Evolutionary conservation across 2,113 vertebrate genomes (phyloP).

Genomic region (Stegostoma tigrinum): DNA sequence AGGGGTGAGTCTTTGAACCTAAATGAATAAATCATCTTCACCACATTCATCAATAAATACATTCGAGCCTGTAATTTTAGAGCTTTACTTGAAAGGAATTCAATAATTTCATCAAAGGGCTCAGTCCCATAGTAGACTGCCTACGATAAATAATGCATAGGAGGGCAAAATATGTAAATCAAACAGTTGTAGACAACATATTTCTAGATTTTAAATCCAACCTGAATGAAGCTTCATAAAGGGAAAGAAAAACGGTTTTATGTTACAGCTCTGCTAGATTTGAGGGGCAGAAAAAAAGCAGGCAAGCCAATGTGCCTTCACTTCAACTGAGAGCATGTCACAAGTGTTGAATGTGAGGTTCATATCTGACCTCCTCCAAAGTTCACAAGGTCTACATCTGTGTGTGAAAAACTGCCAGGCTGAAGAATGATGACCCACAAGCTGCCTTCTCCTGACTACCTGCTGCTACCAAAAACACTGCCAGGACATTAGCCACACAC

Average conservation of each 20-base stretch:
- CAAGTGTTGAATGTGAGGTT: conserved; percentile 33
- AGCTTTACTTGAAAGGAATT: conserved; percentile 29
- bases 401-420: conserved; percentile 71
- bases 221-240: not conserved
- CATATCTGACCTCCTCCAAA: conserved; percentile 74
- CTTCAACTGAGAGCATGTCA: conserved; percentile 15
- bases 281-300: not conserved
- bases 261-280: not conserved
- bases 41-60: conserved; percentile 33
- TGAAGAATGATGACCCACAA: conserved; percentile 79
- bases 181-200: not conserved
- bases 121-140: not conserved
- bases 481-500: conserved; percentile 80
- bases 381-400: conserved; percentile 91
- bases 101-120: conserved; percentile 22
- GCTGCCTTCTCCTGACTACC: conserved; percentile 83
- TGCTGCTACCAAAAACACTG: conserved; percentile 97
- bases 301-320: not conserved
- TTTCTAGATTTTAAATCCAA: not conserved
- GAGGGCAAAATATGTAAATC: conserved; percentile 27
- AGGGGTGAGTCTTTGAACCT: conserved; percentile 13
- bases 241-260: not conserved
- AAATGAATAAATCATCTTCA: conserved; percentile 35
- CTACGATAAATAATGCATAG: not conserved
- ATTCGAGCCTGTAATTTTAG: conserved; percentile 8